These are phyloP conservation scores for Brotula barbata DNA, from an alignment of 2,797 vertebrate genomes.

Conservation along the genomic window DNA sequence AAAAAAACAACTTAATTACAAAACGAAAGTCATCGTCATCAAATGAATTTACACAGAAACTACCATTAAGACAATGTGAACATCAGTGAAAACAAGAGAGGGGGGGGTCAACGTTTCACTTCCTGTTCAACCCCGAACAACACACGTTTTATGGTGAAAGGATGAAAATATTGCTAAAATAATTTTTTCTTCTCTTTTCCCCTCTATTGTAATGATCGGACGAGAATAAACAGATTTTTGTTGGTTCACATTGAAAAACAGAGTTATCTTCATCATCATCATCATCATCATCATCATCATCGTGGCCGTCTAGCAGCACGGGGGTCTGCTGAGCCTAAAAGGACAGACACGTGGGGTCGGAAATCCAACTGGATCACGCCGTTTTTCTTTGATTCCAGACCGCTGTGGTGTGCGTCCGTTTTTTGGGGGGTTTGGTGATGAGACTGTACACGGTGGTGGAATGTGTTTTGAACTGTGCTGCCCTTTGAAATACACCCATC, in stretches of 20 bases:
- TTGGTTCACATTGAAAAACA: constrained; percentile 58
- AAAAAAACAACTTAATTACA: constrained; percentile 67
- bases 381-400: constrained; percentile 62
- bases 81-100: constrained; percentile 73
- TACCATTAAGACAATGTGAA: constrained; percentile 79
- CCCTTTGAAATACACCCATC: constrained; percentile 12
- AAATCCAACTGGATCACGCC: constrained; percentile 54
- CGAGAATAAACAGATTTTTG: constrained; percentile 65
- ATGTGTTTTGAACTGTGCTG: background rate
- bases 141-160: constrained; percentile 75
- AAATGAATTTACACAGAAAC: constrained; percentile 75
- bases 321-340: constrained; percentile 53
- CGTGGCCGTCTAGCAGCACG: constrained; percentile 55
- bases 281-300: constrained; percentile 24
- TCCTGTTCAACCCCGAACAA: constrained; percentile 59
- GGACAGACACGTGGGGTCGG: constrained; percentile 48
- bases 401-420: constrained; percentile 17
- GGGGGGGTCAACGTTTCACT: constrained; percentile 51
- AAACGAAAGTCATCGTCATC: constrained; percentile 66
- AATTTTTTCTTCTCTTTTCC: constrained; percentile 41
- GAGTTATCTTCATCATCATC: background rate
- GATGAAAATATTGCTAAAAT: constrained; percentile 84
- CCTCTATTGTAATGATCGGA: constrained; percentile 59
- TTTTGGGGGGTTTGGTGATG: too few relatives aligned
- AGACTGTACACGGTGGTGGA: too few relatives aligned